Percentiles rank a stretch among this genome's conserved stretches.
Conservation (phyloP, 2,797 vertebrate species). For the Helicolenus hilgendorfi region DNA sequence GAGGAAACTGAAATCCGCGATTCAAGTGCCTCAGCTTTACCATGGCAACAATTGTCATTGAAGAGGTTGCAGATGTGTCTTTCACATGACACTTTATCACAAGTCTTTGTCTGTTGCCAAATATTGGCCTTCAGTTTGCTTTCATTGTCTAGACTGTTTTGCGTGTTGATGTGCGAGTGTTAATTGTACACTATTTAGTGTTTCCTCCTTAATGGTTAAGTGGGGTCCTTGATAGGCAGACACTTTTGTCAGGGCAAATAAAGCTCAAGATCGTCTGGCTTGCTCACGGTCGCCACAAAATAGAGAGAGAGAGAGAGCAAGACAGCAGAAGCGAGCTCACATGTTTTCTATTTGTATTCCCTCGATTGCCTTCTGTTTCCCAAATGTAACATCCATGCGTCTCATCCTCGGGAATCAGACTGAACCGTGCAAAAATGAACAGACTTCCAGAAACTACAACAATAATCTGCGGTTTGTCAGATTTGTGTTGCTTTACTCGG, state of each 20-base stretch:
- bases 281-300: neutral
- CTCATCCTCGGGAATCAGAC: constrained; percentile 3
- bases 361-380: neutral
- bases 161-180: constrained; percentile 31
- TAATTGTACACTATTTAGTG: constrained; percentile 33
- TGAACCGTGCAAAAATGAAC: neutral
- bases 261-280: constrained; percentile 3
- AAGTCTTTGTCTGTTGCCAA: constrained; percentile 57
- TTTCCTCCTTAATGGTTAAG: constrained; percentile 13
- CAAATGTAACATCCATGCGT: neutral
- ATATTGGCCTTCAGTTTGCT: constrained; percentile 44
- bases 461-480: neutral
- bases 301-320: neutral
- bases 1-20: neutral
- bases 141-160: constrained; percentile 31
- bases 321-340: constrained; percentile 5
- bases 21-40: constrained; percentile 47
- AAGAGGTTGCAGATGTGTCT: constrained; percentile 72
- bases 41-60: constrained; percentile 64
- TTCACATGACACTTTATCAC: constrained; percentile 33
- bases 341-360: constrained; percentile 33
- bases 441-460: neutral
- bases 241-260: constrained; percentile 20
- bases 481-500: constrained; percentile 19
- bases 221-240: constrained; percentile 13